Evolutionary conservation across 2,888 invertebrate species (phyloP), one percentile per base, ranked within the genome.

Genomic region (Emmelina monodactyla): DNA sequence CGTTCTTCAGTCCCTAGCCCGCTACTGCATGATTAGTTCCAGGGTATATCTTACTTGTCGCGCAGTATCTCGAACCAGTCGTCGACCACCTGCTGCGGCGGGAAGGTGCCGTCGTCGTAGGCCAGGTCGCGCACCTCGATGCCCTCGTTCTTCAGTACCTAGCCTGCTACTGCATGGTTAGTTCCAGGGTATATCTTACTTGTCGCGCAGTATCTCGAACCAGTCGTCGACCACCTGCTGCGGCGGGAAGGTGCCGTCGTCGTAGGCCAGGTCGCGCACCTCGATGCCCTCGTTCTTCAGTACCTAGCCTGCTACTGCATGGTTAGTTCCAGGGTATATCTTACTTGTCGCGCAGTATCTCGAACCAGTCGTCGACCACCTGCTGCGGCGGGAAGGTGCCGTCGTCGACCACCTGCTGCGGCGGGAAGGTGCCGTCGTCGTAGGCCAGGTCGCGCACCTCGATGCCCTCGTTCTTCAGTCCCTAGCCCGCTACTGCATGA

Each of bases 311-410:
- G n/a, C n/a, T n/a, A n/a, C n/a, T n/a, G n/a, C n/a, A n/a, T n/a
- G n/a, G n/a, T n/a, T n/a, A n/a, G n/a, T n/a, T n/a, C n/a, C n/a
- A n/a, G n/a, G n/a, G n/a, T n/a, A n/a, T n/a, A n/a, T n/a, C 82
- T 82, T 44, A 88, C 84, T 88, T 89, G 54, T 88, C 88, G 64
- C 92, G 91, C 60, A 96, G 82, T 50, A 95, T 85, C 72, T 94
- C 91, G 80, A 98, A 94, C 97, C 97, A 99, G 58, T 94, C 91
- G 56, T 97, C 95, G n/a, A n/a, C n/a, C n/a, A n/a, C n/a, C n/a
- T n/a, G n/a, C n/a, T n/a, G n/a, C n/a, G n/a, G n/a, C n/a, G n/a
- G n/a, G n/a, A n/a, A n/a, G n/a, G n/a, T n/a, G n/a, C n/a, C n/a
- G n/a, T n/a, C n/a, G n/a, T n/a, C n/a, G 53, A 97, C 92, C 50